phyloP scores from a whole-genome alignment of 2,113 vertebrate genomes.

The Synchiropus splendidus region DNA sequence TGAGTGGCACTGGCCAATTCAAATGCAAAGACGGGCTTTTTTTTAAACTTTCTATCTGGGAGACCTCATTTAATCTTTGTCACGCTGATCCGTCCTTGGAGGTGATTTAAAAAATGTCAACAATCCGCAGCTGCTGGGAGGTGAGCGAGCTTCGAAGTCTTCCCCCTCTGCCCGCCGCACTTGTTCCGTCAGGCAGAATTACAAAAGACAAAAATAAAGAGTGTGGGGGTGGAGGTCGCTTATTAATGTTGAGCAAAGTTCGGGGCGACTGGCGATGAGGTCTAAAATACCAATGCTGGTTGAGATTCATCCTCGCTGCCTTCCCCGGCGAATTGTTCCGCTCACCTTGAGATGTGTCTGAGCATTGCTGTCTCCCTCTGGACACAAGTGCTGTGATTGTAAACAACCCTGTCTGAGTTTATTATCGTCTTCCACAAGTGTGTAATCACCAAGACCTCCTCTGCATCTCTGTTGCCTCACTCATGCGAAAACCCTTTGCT shows the following conservation, averaged over 20 bases:
- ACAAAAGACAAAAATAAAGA: no score
- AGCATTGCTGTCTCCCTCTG: constrained; percentile 26
- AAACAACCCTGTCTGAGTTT: constrained; percentile 45
- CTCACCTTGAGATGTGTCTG: constrained; percentile 42
- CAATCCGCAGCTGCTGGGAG: no score
- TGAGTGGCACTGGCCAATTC: no score
- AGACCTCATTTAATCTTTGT: no score
- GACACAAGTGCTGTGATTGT: constrained; percentile 31
- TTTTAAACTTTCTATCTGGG: no score
- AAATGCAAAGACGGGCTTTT: no score
- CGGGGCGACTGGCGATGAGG: constrained; percentile 15
- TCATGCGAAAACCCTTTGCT: constrained; percentile 18
- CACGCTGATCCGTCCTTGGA: no score
- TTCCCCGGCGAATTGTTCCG: constrained; percentile 4
- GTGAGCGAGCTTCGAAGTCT: no score
- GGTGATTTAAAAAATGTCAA: no score
- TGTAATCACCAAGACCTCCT: constrained; percentile 25
- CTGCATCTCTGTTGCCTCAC: constrained; percentile 28
- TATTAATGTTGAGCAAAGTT: not conserved
- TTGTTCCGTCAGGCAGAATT: no score
- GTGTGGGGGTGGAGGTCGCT: no score
- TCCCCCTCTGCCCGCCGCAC: no score
- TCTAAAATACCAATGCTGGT: constrained; percentile 2
- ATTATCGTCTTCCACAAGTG: constrained; percentile 30
- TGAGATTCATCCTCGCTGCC: constrained; percentile 5